These are phyloP conservation scores for Nematopogon swammerdamellus DNA, from an alignment of 2,888 invertebrate genomes.

Conservation along the genomic window DNA sequence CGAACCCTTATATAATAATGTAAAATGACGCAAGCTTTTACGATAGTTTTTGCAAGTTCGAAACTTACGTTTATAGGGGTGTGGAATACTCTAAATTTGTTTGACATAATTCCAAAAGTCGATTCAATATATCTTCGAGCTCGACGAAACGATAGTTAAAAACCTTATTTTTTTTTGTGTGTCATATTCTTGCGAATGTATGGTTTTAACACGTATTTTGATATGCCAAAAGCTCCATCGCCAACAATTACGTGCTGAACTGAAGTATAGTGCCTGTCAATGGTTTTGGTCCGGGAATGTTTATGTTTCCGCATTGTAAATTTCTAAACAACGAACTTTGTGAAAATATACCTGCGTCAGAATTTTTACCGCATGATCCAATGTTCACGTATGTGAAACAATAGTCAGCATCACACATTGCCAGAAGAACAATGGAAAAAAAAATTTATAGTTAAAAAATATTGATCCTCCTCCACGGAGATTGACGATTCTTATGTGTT, in stretches of 20 bases:
- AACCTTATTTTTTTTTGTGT: slow-evolving; percentile 3
- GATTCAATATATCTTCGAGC: slow-evolving; percentile 10
- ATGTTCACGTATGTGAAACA: not conserved
- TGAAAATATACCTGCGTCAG: too few relatives aligned
- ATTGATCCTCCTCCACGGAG: not conserved
- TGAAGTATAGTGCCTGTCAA: not conserved
- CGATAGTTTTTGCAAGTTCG: too few relatives aligned
- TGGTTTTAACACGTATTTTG: not conserved
- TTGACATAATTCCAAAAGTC: slow-evolving; percentile 9
- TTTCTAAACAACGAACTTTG: not conserved
- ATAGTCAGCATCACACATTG: not conserved
- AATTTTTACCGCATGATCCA: not conserved
- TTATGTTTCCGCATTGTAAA: not conserved
- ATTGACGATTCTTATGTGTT: not conserved
- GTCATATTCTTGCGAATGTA: not conserved
- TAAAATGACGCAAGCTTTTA: too few relatives aligned
- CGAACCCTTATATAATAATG: too few relatives aligned
- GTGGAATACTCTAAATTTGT: slow-evolving; percentile 9
- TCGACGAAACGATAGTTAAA: too few relatives aligned
- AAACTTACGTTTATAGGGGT: slow-evolving; percentile 4
- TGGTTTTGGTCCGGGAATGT: not conserved
- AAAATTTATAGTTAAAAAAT: not conserved
- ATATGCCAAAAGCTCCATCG: not conserved
- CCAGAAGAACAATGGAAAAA: not conserved
- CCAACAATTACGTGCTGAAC: not conserved